phyloP scores from a whole-genome alignment of 2,113 vertebrate species.

The Cyanoramphus novaezelandiae region DNA sequence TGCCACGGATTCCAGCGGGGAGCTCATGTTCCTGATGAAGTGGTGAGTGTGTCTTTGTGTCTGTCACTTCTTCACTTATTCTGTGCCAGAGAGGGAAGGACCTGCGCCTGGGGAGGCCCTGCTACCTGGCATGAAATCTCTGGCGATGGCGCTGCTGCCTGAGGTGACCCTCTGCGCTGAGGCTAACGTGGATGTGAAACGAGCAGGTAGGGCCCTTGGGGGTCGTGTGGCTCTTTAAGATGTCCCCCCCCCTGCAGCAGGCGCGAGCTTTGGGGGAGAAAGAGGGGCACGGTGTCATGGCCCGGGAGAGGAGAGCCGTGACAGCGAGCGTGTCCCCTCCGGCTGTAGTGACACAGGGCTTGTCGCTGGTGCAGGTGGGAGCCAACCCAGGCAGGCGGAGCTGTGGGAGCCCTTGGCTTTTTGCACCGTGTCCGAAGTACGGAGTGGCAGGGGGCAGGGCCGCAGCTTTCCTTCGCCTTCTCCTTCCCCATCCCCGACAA shows the following conservation, averaged over 20 bases:
- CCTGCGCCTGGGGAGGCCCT: conserved; percentile 57
- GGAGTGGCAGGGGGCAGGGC: background rate
- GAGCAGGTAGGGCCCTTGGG: conserved; percentile 63
- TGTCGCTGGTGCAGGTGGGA: background rate
- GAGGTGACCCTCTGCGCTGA: conserved; percentile 59
- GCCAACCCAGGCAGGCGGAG: background rate
- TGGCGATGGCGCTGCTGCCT: conserved; percentile 57
- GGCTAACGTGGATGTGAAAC: conserved; percentile 53
- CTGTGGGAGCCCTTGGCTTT: background rate
- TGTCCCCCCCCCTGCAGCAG: conserved; percentile 10
- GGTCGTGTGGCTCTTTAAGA: conserved; percentile 37
- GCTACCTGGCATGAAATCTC: conserved; percentile 64
- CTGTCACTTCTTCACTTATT: conserved; percentile 29
- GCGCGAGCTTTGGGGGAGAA: background rate
- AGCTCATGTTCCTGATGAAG: conserved; percentile 99
- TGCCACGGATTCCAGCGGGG: conserved; percentile 97
- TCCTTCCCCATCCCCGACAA: background rate
- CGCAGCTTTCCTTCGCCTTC: background rate
- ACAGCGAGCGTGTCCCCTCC: background rate
- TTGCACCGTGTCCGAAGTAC: background rate
- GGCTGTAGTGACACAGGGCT: background rate
- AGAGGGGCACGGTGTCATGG: background rate
- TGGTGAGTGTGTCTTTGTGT: conserved; percentile 81
- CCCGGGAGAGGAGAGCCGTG: background rate
- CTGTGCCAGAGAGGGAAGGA: conserved; percentile 70